These are phyloP conservation scores for Acanthis flammea DNA, from an alignment of 2,797 vertebrate genomes.

Conservation along the genomic window DNA sequence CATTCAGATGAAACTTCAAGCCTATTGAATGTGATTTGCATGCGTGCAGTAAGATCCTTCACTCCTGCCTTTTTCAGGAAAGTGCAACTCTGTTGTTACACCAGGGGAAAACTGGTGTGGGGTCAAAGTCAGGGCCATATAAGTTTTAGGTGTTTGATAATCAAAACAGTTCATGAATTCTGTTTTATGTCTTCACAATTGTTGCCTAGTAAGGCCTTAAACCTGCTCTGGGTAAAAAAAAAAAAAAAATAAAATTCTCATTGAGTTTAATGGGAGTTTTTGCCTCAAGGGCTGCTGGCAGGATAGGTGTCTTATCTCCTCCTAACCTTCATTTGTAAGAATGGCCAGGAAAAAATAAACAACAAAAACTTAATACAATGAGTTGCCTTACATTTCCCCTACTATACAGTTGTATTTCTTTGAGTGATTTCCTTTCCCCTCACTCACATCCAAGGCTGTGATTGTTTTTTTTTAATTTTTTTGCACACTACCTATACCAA, in stretches of 20 bases:
- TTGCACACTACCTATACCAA: conserved; percentile 79
- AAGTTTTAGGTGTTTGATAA: conserved; percentile 38
- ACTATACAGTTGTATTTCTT: conserved; percentile 31
- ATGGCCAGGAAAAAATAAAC: conserved; percentile 36
- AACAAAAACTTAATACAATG: conserved; percentile 41
- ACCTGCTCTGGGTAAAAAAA: conserved; percentile 43
- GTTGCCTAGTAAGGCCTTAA: conserved; percentile 63
- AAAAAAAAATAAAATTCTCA: neutral
- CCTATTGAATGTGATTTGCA: conserved; percentile 64
- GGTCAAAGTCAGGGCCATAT: conserved; percentile 53
- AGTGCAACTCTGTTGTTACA: conserved; percentile 57
- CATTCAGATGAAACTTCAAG: conserved; percentile 29
- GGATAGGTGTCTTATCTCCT: conserved; percentile 52
- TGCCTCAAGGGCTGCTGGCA: conserved; percentile 55
- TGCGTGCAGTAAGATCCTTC: conserved; percentile 38
- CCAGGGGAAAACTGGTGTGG: conserved; percentile 38
- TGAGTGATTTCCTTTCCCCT: conserved; percentile 26
- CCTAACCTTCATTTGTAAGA: conserved; percentile 46
- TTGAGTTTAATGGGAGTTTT: conserved; percentile 60
- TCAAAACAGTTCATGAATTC: neutral
- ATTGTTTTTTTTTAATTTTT: conserved; percentile 66
- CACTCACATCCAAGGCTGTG: conserved; percentile 54
- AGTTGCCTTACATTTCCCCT: conserved; percentile 62
- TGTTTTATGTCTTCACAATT: conserved; percentile 29
- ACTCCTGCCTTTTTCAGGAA: conserved; percentile 43